Base-by-base conservation (phyloP, 2,797 vertebrate genomes). In the Arnoldichthys spilopterus region DNA sequence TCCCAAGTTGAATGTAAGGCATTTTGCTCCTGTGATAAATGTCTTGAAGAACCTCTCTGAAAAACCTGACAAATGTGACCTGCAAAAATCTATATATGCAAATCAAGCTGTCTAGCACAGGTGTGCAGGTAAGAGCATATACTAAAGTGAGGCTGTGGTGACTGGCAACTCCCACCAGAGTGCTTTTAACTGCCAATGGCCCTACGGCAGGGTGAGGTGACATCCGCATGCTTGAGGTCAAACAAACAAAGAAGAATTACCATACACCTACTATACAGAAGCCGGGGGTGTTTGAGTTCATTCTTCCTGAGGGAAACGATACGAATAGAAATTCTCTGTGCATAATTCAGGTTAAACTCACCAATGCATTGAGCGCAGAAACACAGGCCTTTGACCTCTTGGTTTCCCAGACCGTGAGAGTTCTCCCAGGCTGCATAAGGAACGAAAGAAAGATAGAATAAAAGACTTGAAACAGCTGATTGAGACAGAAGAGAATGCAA, bases 51-150 rank as follows among this genome's bases (percentile, higher is more conserved):
- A 75, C 63, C 82, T 80, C 51, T 79, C 34, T 22, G 63, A 79
- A 59, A 69, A 91, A 90, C 90, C 90, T 88, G 91, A 90, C 82
- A 88, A 87, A 88, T 91, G 86, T 91, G 89, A 87, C 85, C 88
- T 90, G 87, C 88, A 90, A 89, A 91, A 91, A 84, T 82, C 90
- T 90, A 90, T 91, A 93, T 93, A 94, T 94, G 92, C 92, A 94
- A 94, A 90, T 87, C 85, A 81, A 81, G 62, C 58, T 72, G 73
- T 83, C 79, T 69, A 54, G 62, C 64, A 77, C 69, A 69, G 74
- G 18, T 68, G 70, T 34, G 61, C 61, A 45, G 71, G 67, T 67
- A 66, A 70, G 51, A 51, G 49, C 28, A 59, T 45, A 56, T 2
- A 24, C 62, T 66, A 49, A 76, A 32, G 20, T 34, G 32, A 74